These are phyloP conservation scores for Mesorhabditis sp. DNA, from an alignment of 2,888 invertebrate genomes.

Conservation along the genomic window DNA sequence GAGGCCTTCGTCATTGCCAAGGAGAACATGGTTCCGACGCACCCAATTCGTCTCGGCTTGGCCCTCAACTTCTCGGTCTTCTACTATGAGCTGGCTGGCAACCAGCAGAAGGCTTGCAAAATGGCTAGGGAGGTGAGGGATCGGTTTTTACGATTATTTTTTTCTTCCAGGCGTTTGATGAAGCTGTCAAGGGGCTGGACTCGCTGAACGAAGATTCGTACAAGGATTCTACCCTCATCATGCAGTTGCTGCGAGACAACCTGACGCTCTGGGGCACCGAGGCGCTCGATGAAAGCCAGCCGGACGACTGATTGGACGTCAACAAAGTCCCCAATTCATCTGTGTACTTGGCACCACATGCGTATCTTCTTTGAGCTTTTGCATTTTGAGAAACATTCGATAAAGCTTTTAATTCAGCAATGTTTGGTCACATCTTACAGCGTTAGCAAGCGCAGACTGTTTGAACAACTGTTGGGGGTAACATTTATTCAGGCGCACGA, in stretches of 20 bases:
- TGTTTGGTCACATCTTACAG: too few relatives aligned
- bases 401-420: too few relatives aligned
- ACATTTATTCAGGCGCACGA: too few relatives aligned
- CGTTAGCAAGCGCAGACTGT: too few relatives aligned
- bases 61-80: slow-evolving; percentile 99
- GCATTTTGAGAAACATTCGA: too few relatives aligned
- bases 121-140: slow-evolving; percentile 88
- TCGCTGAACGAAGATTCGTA: slow-evolving; percentile 99
- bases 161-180: slow-evolving; percentile 85
- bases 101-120: slow-evolving; percentile 96
- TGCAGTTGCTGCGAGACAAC: slow-evolving; percentile 83
- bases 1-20: slow-evolving; percentile 97
- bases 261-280: slow-evolving; percentile 65
- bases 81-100: slow-evolving; percentile 99
- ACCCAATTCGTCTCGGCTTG: slow-evolving; percentile 95
- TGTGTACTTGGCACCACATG: too few relatives aligned
- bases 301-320: slow-evolving; percentile 59
- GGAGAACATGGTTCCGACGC: slow-evolving; percentile 97
- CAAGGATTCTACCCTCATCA: slow-evolving; percentile 99
- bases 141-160: slow-evolving; percentile 16
- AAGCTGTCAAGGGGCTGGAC: slow-evolving; percentile 99
- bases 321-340: background rate
- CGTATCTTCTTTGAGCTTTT: too few relatives aligned
- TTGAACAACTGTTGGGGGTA: too few relatives aligned
- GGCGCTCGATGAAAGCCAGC: slow-evolving; percentile 80